phyloP scores from a whole-genome alignment of 1,140 invertebrate genomes.

The Pachypeltis micranthus region DNA sequence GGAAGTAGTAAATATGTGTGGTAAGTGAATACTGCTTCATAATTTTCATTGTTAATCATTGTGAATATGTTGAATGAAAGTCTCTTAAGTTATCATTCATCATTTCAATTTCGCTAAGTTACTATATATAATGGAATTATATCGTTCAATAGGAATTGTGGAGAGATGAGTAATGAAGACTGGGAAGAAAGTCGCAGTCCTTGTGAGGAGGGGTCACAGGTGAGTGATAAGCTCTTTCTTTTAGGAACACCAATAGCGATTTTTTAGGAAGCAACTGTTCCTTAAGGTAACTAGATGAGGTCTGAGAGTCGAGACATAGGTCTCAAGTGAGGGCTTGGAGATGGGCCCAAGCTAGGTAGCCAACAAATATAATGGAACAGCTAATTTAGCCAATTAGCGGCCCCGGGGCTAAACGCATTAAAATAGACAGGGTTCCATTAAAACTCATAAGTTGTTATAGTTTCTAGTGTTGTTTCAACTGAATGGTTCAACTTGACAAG shows the following conservation, averaged over 20 bases:
- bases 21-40: slow-evolving; percentile 37
- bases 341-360: too few species aligned
- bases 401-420: not conserved
- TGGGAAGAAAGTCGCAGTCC: slow-evolving; percentile 44
- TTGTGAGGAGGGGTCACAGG: slow-evolving; percentile 57
- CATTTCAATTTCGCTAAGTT: not conserved
- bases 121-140: not conserved
- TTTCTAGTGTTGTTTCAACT: too few species aligned
- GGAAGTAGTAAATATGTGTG: slow-evolving; percentile 67
- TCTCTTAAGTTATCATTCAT: not conserved
- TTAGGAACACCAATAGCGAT: not conserved
- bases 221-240: slow-evolving; percentile 31
- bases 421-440: too few species aligned
- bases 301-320: not conserved
- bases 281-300: not conserved
- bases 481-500: too few species aligned
- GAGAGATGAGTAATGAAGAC: slow-evolving; percentile 65
- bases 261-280: not conserved
- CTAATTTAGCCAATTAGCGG: not conserved
- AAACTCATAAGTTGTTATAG: too few species aligned
- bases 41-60: not conserved
- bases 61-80: not conserved
- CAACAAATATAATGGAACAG: too few species aligned
- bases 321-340: not conserved
- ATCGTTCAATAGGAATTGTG: slow-evolving; percentile 61